Conservation (phyloP, 2,113 vertebrate species). For the Alethe castanea region DNA sequence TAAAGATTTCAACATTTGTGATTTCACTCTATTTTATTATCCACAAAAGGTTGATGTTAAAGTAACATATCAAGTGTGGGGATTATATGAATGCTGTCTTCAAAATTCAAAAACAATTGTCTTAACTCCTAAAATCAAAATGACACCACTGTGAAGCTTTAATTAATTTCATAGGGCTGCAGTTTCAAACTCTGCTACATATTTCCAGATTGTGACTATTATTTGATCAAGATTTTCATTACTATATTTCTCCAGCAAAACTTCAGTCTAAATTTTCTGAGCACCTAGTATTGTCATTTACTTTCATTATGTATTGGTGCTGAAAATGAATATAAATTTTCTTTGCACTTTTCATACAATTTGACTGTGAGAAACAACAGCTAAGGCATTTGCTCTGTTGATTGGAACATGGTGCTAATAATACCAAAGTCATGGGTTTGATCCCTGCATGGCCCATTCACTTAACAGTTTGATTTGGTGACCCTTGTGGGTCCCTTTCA, state of each 20-base stretch:
- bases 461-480: not conserved
- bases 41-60: not conserved
- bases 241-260: not conserved
- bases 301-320: not conserved
- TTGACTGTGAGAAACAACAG: not conserved
- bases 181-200: not conserved
- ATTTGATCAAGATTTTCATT: not conserved
- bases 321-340: not conserved
- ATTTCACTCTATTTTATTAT: not conserved
- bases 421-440: not conserved
- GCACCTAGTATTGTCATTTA: not conserved
- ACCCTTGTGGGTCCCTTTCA: not conserved
- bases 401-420: not conserved
- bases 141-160: not conserved
- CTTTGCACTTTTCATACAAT: not conserved
- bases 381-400: not conserved
- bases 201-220: not conserved
- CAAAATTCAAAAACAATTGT: not conserved
- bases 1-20: not conserved
- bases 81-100: not conserved
- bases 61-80: not conserved
- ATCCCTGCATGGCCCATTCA: not conserved
- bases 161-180: not conserved
- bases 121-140: not conserved
- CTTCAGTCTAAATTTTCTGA: not conserved